Conservation (phyloP, 2,888 invertebrate genomes). For the Rhingia campestris region DNA sequence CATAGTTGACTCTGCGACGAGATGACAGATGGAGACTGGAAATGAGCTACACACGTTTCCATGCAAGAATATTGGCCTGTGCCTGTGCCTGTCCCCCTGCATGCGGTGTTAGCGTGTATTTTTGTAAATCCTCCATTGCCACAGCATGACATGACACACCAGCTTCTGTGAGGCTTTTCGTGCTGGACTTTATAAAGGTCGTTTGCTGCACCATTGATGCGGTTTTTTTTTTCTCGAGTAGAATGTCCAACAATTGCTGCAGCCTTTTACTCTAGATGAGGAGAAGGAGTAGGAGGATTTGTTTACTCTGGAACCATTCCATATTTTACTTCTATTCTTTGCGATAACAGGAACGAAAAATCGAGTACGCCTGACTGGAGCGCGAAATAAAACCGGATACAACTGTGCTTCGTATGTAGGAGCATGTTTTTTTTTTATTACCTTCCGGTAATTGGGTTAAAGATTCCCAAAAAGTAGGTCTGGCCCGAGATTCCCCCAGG, state of each 20-base stretch:
- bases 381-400: conserved; percentile 56
- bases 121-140: conserved; percentile 25
- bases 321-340: conserved; percentile 5
- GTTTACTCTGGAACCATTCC: conserved; percentile 32
- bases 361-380: conserved; percentile 53
- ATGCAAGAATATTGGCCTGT: conserved; percentile 10
- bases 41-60: conserved; percentile 51
- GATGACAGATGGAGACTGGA: conserved; percentile 50
- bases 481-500: conserved; percentile 43
- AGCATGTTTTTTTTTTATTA: conserved; percentile 54
- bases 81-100: not conserved
- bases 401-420: conserved; percentile 15
- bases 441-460: conserved; percentile 63
- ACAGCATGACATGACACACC: conserved; percentile 45
- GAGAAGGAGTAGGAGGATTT: conserved; percentile 36
- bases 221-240: conserved; percentile 3
- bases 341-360: conserved; percentile 37
- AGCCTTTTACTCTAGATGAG: conserved; percentile 19
- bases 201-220: conserved; percentile 33
- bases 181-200: conserved; percentile 60
- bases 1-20: conserved; percentile 13
- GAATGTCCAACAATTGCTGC: conserved; percentile 30
- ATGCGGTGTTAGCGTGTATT: not conserved
- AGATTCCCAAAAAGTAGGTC: conserved; percentile 61
- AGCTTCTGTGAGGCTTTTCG: conserved; percentile 38